phyloP scores from a whole-genome alignment of 2,113 vertebrate species.

The Physeter macrocephalus region DNA sequence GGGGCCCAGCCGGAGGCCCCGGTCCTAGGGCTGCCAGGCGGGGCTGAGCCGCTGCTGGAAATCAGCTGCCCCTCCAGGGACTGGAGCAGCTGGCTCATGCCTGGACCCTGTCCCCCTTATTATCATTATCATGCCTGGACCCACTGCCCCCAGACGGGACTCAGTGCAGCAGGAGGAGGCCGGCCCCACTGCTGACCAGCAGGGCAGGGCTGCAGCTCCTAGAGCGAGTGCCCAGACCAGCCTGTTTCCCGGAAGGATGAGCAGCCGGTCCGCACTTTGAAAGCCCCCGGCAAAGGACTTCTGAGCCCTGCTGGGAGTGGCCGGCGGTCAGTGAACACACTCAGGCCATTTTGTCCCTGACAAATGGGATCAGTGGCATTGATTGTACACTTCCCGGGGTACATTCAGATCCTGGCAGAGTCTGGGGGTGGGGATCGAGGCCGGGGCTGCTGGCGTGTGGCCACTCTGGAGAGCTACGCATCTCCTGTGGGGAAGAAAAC shows the following conservation, averaged over 20 bases:
- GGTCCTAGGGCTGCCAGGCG: not conserved
- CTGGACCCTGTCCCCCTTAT: not conserved
- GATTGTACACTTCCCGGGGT: not conserved
- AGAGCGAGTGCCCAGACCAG: rapidly evolving
- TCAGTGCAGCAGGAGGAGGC: rapidly evolving
- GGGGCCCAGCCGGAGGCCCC: not conserved
- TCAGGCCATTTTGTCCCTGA: not conserved
- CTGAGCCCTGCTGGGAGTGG: not conserved
- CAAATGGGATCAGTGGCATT: not conserved
- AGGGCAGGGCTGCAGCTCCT: not conserved
- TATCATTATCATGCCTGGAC: too few relatives aligned
- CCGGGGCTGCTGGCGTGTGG: not conserved
- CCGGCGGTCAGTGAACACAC: not conserved
- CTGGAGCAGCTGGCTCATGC: rapidly evolving
- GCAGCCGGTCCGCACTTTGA: not conserved
- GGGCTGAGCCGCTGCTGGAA: not conserved
- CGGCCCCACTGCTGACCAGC: rapidly evolving
- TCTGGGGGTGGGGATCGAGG: not conserved
- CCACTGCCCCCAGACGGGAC: rapidly evolving
- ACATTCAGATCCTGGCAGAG: rapidly evolving
- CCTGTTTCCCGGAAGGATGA: rapidly evolving
- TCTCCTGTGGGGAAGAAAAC: not conserved
- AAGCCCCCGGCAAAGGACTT: not conserved
- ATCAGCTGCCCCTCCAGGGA: too few relatives aligned
- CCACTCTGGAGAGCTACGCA: not conserved